Conservation (phyloP, 2,797 vertebrate genomes). For the Vireo griseus region DNA sequence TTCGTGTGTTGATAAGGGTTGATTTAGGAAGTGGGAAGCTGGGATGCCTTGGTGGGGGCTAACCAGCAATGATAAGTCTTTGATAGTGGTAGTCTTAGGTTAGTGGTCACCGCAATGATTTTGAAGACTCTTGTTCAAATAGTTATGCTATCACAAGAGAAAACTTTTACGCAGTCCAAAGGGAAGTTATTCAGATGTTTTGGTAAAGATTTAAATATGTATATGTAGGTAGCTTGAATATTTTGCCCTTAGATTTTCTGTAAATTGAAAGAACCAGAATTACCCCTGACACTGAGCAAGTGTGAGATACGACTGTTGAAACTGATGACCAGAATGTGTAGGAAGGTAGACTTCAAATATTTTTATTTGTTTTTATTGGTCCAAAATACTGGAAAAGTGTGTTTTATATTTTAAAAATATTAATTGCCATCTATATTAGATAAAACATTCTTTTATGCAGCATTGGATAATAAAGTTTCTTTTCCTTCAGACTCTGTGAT, state of each 20-base stretch:
- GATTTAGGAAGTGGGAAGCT: background rate
- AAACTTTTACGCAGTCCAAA: background rate
- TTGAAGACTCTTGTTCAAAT: background rate
- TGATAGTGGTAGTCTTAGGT: background rate
- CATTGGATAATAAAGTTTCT: background rate
- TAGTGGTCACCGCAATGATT: background rate
- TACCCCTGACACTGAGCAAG: background rate
- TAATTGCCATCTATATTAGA: background rate
- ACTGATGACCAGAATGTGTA: background rate
- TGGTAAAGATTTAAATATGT: background rate
- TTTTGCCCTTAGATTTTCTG: background rate
- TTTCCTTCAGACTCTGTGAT: background rate
- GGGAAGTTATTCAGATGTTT: background rate
- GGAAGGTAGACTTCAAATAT: background rate
- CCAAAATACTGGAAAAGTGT: background rate
- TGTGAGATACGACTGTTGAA: background rate
- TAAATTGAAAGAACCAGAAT: background rate
- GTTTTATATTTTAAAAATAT: background rate
- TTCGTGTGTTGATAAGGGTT: background rate
- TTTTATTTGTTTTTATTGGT: background rate
- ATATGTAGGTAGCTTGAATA: background rate
- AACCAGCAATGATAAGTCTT: background rate
- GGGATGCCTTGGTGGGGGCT: background rate
- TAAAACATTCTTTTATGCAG: background rate
- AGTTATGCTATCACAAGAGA: background rate